Percentiles rank a stretch among this genome's conserved stretches.
phyloP scores from a whole-genome alignment of 2,888 invertebrate genomes.

The Agrenia bidenticulata region DNA sequence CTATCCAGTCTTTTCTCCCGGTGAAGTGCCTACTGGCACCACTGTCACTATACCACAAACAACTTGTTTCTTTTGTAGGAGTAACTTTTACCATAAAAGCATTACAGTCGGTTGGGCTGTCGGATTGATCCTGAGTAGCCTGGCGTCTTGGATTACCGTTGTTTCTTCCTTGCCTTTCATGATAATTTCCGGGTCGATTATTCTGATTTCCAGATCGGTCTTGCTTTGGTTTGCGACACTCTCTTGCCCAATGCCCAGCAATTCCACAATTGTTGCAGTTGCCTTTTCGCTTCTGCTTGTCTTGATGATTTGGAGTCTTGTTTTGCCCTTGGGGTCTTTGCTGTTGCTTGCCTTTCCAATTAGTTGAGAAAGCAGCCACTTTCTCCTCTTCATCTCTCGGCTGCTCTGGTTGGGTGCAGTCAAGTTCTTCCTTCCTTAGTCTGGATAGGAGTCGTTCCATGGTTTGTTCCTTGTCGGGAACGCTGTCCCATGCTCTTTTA shows the following conservation, averaged over 20 bases:
- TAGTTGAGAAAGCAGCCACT: not conserved
- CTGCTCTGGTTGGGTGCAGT: not conserved
- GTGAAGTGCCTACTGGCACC: slow-evolving; percentile 31
- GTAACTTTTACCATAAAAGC: not conserved
- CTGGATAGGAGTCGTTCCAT: not conserved
- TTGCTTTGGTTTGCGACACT: not conserved
- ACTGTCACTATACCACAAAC: slow-evolving; percentile 23
- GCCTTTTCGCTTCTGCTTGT: slow-evolving; percentile 1
- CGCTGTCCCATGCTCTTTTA: slow-evolving; percentile 30
- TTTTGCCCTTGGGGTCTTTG: not conserved
- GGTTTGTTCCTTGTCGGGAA: slow-evolving; percentile 14
- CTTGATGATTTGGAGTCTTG: not conserved
- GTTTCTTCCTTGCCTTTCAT: not conserved
- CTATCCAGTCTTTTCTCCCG: slow-evolving; percentile 32
- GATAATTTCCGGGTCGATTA: not conserved
- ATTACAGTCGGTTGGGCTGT: not conserved
- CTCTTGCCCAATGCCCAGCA: slow-evolving; percentile 8
- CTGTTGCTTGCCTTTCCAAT: not conserved
- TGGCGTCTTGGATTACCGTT: not conserved
- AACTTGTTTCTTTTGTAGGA: not conserved
- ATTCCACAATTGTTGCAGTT: not conserved
- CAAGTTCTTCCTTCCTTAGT: slow-evolving; percentile 22
- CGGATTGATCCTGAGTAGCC: not conserved
- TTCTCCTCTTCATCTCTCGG: not conserved
- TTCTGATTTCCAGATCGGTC: not conserved